Evolutionary conservation across 2,888 invertebrate species (phyloP), one percentile per base, ranked within the genome.

Genomic region (Stomorhina lunata): DNA sequence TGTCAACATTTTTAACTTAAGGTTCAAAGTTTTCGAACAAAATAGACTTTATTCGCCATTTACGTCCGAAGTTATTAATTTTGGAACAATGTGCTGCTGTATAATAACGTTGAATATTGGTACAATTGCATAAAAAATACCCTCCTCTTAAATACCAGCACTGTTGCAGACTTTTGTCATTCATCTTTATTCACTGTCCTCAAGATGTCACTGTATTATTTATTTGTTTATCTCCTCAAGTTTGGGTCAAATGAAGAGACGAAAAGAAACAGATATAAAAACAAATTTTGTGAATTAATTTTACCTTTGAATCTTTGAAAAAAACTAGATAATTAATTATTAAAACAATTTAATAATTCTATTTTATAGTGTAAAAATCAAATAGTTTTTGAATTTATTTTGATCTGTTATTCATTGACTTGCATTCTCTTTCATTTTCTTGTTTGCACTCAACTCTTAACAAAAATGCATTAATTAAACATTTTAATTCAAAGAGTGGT

Each of bases 281-380:
- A 48, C 45, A 45, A 43, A 32, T 45, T 9, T 17, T 17, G 6
- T 17, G 25, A 7, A 20, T 63, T 61, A 61, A 15, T 53, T 53
- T 45, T 59, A 59, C 25, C 63, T 40, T 65, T 76, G 69, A 80
- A 50, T 69, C 48, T 55, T 57, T 22, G 20, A 59, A 61, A n/a
- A 53, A 48, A 37, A 37, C 12, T 12, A 37, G 4, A 22, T 48
- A 22, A 22, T 48, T 48, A 10, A 20, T 22, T 48, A 48, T 22
- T 22, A 1, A 15, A 32, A 3, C 4, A n/a, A 10, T 40, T 22
- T 25, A 40, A 10, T 20, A 2, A 7, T 40, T 0, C 4, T 9
- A 27, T 25, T 10, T 15, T 2, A 17, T 15, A 20, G 45, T 37
- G 4, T 10, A 29, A 15, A 12, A 25, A 25, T 15, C 10, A 25